phyloP scores from a whole-genome alignment of 2,888 invertebrate genomes.

The Philereme vetulata region DNA sequence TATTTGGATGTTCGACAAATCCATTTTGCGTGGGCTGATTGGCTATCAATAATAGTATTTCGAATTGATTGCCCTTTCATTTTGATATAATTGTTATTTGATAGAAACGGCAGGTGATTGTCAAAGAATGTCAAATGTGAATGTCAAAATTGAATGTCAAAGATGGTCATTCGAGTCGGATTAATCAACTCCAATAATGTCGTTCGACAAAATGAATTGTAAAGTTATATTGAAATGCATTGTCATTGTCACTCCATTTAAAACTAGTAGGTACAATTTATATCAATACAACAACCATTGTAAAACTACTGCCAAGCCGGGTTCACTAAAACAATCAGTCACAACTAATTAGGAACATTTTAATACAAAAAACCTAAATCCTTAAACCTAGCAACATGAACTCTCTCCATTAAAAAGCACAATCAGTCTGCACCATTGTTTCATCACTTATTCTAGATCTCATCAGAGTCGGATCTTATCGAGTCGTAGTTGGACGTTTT shows the following conservation, averaged over 20 bases:
- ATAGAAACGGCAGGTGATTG: too few species aligned
- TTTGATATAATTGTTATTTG: slow-evolving; percentile 3
- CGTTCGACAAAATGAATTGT: background rate
- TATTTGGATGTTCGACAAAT: slow-evolving; percentile 16
- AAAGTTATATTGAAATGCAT: background rate
- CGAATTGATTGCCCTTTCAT: slow-evolving; percentile 6
- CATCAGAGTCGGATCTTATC: slow-evolving; percentile 85
- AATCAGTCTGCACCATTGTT: slow-evolving; percentile 72
- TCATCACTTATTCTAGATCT: slow-evolving; percentile 68
- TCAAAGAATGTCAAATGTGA: too few species aligned
- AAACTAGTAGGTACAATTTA: background rate
- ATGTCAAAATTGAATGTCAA: background rate
- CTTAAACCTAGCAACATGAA: slow-evolving; percentile 55
- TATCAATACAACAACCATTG: slow-evolving; percentile 45
- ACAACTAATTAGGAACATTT: slow-evolving; percentile 78
- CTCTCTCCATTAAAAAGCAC: slow-evolving; percentile 69
- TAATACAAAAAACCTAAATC: slow-evolving; percentile 66
- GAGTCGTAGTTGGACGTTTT: slow-evolving; percentile 91
- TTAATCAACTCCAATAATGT: background rate
- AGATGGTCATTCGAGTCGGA: slow-evolving; percentile 6
- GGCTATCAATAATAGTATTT: background rate
- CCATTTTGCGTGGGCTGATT: slow-evolving; percentile 6
- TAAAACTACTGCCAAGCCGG: slow-evolving; percentile 55
- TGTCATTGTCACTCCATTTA: slow-evolving; percentile 8
- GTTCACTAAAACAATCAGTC: slow-evolving; percentile 55